A percentile compares a stretch with the other conserved stretches of the same genome.
Evolutionary conservation across 2,113 vertebrate genomes (phyloP).

Genomic region (Xiphophorus hellerii): DNA sequence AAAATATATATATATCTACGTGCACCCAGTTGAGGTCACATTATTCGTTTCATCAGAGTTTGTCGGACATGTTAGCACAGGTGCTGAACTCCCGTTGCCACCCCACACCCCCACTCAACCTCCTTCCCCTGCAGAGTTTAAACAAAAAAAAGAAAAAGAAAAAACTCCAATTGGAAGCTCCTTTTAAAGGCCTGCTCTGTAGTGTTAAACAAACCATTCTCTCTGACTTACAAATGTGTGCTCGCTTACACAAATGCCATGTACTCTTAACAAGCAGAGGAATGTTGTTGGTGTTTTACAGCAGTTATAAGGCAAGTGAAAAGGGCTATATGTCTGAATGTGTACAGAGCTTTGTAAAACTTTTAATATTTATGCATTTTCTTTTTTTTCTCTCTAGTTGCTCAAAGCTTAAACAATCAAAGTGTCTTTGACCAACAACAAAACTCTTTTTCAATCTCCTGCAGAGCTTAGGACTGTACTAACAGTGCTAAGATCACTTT

Average conservation of each 20-base stretch:
- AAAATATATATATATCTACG: background rate
- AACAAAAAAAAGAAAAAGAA: background rate
- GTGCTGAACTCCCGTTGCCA: constrained; percentile 57
- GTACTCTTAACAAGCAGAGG: constrained; percentile 67
- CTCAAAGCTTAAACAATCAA: background rate
- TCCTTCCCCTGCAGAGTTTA: constrained; percentile 23
- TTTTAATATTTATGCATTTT: background rate
- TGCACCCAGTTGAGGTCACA: constrained; percentile 41
- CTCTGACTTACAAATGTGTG: constrained; percentile 9
- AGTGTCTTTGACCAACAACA: background rate
- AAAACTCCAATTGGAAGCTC: constrained; percentile 33
- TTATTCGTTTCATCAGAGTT: constrained; percentile 57
- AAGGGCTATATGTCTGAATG: constrained; percentile 42
- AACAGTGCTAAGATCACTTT: too few relatives aligned
- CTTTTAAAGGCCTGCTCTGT: constrained; percentile 45
- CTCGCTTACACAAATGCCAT: constrained; percentile 25
- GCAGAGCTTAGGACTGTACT: background rate
- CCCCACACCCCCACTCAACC: constrained; percentile 20
- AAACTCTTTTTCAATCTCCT: background rate
- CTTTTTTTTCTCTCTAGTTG: background rate
- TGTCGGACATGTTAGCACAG: constrained; percentile 71
- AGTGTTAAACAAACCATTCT: constrained; percentile 52
- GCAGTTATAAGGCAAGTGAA: constrained; percentile 58
- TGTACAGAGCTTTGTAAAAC: background rate
- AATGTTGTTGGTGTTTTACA: constrained; percentile 61